Evolutionary conservation across 2,888 invertebrate species (phyloP).

Genomic region (Melieria picta): DNA sequence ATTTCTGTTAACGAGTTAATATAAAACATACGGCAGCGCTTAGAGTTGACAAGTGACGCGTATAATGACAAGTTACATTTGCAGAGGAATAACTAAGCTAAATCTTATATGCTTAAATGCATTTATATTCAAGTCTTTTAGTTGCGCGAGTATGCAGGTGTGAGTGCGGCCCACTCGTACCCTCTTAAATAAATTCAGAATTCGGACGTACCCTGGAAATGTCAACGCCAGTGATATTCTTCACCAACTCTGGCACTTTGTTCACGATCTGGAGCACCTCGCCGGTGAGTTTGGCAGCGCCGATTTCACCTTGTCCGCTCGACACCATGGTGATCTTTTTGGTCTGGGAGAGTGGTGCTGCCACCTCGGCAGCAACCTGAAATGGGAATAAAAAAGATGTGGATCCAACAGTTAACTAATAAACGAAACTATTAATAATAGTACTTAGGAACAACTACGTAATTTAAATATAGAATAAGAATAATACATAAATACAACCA

Average conservation of each 20-base stretch:
- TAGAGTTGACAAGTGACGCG: too few species aligned
- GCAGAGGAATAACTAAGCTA: conserved; percentile 4
- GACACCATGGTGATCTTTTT: conserved; percentile 98
- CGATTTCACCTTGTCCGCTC: conserved; percentile 88
- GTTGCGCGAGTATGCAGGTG: conserved; percentile 45
- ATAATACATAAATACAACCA: not conserved
- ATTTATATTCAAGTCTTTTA: conserved; percentile 60
- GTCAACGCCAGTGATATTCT: conserved; percentile 92
- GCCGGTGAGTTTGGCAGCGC: conserved; percentile 92
- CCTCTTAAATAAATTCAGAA: conserved; percentile 65
- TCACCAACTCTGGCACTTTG: conserved; percentile 90
- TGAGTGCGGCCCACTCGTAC: conserved; percentile 7
- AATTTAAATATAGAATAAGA: not conserved
- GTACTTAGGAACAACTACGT: too few species aligned
- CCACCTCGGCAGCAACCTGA: conserved; percentile 95
- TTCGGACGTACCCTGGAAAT: conserved; percentile 80
- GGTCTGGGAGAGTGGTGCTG: conserved; percentile 92
- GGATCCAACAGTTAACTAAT: not conserved
- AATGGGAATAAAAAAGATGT: not conserved
- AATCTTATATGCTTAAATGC: conserved; percentile 16
- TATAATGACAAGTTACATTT: not conserved
- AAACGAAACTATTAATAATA: too few species aligned
- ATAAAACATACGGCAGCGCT: too few species aligned
- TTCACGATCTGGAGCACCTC: conserved; percentile 94
- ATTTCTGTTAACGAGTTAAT: too few species aligned